phyloP scores from a whole-genome alignment of 1,140 invertebrate species.

The Ladona fulva region DNA sequence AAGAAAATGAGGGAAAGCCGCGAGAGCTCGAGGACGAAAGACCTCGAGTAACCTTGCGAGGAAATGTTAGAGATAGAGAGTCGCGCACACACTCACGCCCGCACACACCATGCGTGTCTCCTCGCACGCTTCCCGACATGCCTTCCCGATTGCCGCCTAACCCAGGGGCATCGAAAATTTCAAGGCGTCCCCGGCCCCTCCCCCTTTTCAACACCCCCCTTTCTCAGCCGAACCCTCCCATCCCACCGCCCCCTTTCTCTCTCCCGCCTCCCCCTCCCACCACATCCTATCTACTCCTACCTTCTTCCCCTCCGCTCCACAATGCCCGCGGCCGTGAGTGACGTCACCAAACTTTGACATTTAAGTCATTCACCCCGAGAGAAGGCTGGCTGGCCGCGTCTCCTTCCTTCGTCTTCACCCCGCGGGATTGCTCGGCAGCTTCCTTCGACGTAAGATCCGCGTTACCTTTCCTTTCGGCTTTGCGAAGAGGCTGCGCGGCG shows the following conservation, averaged over 20 bases:
- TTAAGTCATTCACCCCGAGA: slow-evolving; percentile 3
- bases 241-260: background rate
- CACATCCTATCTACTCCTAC: background rate
- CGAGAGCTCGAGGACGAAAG: background rate
- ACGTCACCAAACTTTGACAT: slow-evolving; percentile 9
- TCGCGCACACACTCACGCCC: background rate
- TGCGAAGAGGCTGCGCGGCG: too few species aligned
- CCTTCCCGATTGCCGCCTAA: background rate
- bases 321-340: background rate
- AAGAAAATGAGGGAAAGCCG: background rate
- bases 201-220: background rate
- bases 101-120: background rate
- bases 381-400: background rate
- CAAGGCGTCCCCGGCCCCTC: background rate
- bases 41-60: background rate
- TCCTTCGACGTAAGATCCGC: too few species aligned
- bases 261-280: background rate
- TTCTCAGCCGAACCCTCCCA: background rate
- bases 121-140: background rate
- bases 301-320: background rate
- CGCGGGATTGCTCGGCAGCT: too few species aligned
- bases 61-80: background rate
- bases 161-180: background rate
- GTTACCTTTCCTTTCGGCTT: too few species aligned
- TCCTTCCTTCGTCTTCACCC: background rate